Evolutionary conservation across 2,113 vertebrate genomes (phyloP), one percentile per base, ranked within the genome.

Genomic region (Psettodes erumei): DNA sequence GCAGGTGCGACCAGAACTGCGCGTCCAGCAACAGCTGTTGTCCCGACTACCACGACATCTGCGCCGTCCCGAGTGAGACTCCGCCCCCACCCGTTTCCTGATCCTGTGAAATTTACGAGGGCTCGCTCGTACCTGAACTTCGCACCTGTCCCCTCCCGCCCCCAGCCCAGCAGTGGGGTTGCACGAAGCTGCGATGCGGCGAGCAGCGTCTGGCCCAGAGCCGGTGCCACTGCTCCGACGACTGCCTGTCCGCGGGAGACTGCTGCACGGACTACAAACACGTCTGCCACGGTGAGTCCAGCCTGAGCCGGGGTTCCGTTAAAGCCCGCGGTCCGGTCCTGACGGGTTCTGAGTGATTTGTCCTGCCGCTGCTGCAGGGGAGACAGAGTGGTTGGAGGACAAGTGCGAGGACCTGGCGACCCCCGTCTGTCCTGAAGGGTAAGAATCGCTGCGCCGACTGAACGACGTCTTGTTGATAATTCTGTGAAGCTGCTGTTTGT

Each of bases 241-340:
- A 94, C 90, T 95, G 94, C 19, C 16, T 87, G 51, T 62, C 37
- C 8, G 45, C 73, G 2, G 88, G 84, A 7, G 93, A 95, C 87
- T 95, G 94, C 77, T 95, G 94, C 85, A 86, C 89, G 0, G 93
- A 95, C 91, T 95, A 91, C 77, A 86, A 80, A 47, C 77, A 83
- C 5, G 54, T 91, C 63, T 94, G 94, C 66, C 79, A 88, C 3
- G 93, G 94, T 94, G 59, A 86, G 58, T n/a, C n/a, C n/a, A 21
- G 19, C 10, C 38, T 42, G 1, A 42, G n/a, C n/a, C n/a, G n/a
- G n/a, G n/a, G n/a, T n/a, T n/a, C n/a, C n/a, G n/a, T n/a, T n/a
- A n/a, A n/a, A n/a, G n/a, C n/a, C n/a, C n/a, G n/a, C n/a, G n/a
- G n/a, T n/a, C n/a, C n/a, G n/a, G n/a, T n/a, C n/a, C n/a, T n/a